Evolutionary conservation across 1,140 invertebrate species (phyloP), one percentile per base, ranked within the genome.

Genomic region (Carcinoscorpius rotundicauda): DNA sequence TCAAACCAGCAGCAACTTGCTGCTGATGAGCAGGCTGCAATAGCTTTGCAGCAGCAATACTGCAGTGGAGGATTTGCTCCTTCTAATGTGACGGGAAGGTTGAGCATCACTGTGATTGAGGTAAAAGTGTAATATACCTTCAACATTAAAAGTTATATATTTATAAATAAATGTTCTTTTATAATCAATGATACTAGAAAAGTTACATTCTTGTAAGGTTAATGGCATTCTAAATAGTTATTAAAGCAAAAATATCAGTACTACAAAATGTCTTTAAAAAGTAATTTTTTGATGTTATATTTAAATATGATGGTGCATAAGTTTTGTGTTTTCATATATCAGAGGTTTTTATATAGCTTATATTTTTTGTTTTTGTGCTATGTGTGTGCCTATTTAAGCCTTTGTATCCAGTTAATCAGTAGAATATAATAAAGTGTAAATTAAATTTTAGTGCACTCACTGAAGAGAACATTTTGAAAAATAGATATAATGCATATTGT

Each of bases 91-190:
- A 80, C 84, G 62, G 89, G 89, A 3, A 81, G 86, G 69, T 79
- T 95, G 48, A 89, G 84, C 69, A 85, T 95, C 65, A 91, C 88
- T 11, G 83, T 93, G 69, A 85, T 83, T 61, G 88, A 93, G 78
- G 89, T 85, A 76, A 72, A n/a, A 48, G 57, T 11, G 58, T 51
- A 53, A 29, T 51, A 49, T 52, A n/a, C 11, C 11, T 59, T 56
- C 51, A 29, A 48, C 59, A 58, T 49, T 49, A 10, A 48, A 49
- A 55, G 10, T 55, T 49, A 5, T 3, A 3, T n/a, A 60, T n/a
- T 49, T 58, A 56, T 52, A 3, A 49, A 2, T 61, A 55, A 9
- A 58, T 50, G 11, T 60, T 60, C 10, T 55, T 59, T 10, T 9
- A 52, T 6, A 10, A 11, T n/a, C 8, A 49, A 53, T 51, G 49